Percentiles rank a stretch among this genome's conserved stretches.
Conservation (phyloP, 2,113 vertebrate genomes). For the Quiscalus mexicanus region DNA sequence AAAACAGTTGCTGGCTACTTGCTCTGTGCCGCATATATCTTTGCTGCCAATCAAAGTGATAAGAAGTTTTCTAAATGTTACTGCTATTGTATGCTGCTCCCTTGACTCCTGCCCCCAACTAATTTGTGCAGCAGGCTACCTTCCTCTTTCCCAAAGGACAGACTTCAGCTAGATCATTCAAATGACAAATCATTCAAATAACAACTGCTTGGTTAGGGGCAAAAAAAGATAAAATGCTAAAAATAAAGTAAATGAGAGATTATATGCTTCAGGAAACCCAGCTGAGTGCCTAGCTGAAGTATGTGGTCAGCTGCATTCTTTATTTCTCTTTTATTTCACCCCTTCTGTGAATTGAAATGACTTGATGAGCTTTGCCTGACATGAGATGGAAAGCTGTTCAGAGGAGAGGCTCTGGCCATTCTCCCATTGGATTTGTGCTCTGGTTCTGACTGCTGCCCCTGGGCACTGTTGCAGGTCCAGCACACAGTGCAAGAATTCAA, state of each 20-base stretch:
- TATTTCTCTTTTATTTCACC: neutral
- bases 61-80: neutral
- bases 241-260: neutral
- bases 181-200: neutral
- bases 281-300: neutral
- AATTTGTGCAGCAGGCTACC: neutral
- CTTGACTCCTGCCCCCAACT: neutral
- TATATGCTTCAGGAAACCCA: neutral
- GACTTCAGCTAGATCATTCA: neutral
- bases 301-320: neutral
- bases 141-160: neutral
- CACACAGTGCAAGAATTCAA: neutral
- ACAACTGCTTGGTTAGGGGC: neutral
- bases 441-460: neutral
- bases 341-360: neutral
- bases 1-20: neutral
- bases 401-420: neutral
- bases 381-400: neutral
- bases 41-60: neutral
- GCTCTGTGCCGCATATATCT: neutral
- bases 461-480: neutral
- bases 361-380: neutral
- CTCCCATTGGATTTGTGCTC: neutral
- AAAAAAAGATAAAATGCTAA: neutral
- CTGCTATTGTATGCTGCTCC: neutral